Evolutionary conservation across 2,797 vertebrate species (phyloP), one percentile per base, ranked within the genome.

Genomic region (Antennarius maculatus): DNA sequence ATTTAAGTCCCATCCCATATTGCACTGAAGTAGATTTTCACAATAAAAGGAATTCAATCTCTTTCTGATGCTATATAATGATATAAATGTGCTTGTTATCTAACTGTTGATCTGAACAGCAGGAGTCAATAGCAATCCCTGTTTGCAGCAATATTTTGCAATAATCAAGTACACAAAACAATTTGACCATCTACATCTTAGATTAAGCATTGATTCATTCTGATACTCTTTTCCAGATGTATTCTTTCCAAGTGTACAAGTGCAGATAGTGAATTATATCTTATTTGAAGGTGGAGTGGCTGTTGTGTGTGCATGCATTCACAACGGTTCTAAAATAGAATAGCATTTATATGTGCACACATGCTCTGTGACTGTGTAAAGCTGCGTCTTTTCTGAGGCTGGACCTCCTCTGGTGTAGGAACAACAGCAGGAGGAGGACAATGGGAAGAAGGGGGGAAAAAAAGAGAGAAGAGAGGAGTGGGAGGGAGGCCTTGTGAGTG

Each of bases 401-500:
- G 1, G 60, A 71, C 67, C 69, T 71, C 69, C 69, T 67, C 74
- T 50, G 39, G 62, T 49, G 61, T 61, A 56, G 42, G 42, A 43
- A 82, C 74, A 84, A 84, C 77, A 71, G 77, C 66, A 62, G 31
- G 50, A 77, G 42, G 65, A 74, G 69, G 73, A 80, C 76, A 81
- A 81, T 67, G 54, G 82, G 48, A 54, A 74, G 64, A 48, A 55
- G 31, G 66, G 47, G 55, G 28, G 61, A 54, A 70, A 48, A 77
- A 61, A 71, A 45, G 45, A 69, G 53, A 45, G 59, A 17, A 48
- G 34, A 65, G 54, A 37, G 63, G 69, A 81, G 79, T 69, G 31
- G 65, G 78, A 86, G 79, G 76, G 73, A 76, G 23, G 77, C 60
- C 76, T 41, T 71, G 76, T 69, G 81, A 86, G 74, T 72, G 74